phyloP scores from a whole-genome alignment of 1,140 invertebrate genomes.

The Tetragonula clypearis region DNA sequence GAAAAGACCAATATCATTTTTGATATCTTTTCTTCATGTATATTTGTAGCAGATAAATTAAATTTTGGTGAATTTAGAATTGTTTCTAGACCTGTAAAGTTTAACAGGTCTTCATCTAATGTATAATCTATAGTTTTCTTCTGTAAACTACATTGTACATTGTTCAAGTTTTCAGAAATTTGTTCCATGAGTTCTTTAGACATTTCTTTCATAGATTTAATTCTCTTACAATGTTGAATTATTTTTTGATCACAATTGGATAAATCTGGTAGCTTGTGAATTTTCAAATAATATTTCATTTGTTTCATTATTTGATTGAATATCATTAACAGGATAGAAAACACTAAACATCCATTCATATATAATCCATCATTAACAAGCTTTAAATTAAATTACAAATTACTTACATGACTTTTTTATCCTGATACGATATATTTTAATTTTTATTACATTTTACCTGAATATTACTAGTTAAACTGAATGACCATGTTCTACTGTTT shows the following conservation, averaged over 20 bases:
- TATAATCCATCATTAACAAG: slow-evolving; percentile 12
- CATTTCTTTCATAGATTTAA: slow-evolving; percentile 9
- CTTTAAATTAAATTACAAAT: slow-evolving; percentile 32
- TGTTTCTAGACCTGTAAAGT: slow-evolving; percentile 37
- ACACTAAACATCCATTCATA: slow-evolving; percentile 17
- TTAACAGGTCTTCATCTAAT: slow-evolving; percentile 30
- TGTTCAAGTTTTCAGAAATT: not conserved
- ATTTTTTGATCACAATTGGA: slow-evolving; percentile 35
- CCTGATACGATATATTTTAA: not conserved
- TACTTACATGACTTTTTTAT: not conserved
- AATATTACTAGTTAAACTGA: slow-evolving; percentile 46
- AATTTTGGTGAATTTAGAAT: slow-evolving; percentile 38
- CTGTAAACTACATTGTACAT: not conserved
- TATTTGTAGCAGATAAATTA: slow-evolving; percentile 28
- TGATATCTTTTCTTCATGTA: not conserved
- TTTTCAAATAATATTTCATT: slow-evolving; percentile 38
- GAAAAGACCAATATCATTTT: slow-evolving; percentile 19
- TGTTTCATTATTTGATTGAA: not conserved
- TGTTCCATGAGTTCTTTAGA: not conserved
- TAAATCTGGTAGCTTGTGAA: slow-evolving; percentile 30
- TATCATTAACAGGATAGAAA: slow-evolving; percentile 23
- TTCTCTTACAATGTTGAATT: not conserved
- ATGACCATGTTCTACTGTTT: slow-evolving; percentile 19
- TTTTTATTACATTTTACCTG: slow-evolving; percentile 58
- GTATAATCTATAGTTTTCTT: not conserved